These are phyloP conservation scores for Dolichallabes microphthalmus DNA, from an alignment of 2,113 vertebrate species.

Conservation along the genomic window DNA sequence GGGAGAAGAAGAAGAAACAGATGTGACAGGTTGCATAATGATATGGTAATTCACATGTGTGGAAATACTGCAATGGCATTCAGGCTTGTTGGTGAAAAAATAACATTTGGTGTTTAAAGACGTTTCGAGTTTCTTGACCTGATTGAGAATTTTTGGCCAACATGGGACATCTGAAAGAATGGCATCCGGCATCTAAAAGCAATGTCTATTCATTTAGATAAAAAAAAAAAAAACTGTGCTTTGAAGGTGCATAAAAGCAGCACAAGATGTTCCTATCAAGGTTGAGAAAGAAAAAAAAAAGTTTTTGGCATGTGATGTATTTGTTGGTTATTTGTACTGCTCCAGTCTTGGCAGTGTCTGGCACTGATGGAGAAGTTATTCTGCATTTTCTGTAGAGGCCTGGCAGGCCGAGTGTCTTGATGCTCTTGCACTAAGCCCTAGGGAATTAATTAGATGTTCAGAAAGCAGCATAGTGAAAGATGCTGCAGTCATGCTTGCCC, in stretches of 20 bases:
- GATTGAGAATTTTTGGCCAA: background rate
- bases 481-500: conserved; percentile 8
- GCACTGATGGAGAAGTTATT: background rate
- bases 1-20: background rate
- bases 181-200: background rate
- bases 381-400: conserved; percentile 6
- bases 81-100: conserved; percentile 7
- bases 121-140: background rate
- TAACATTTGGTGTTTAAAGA: background rate
- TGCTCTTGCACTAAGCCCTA: background rate
- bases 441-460: conserved; percentile 42
- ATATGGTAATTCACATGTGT: conserved; percentile 14
- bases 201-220: background rate
- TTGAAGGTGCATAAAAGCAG: background rate
- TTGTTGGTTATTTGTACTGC: conserved; percentile 3
- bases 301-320: background rate
- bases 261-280: background rate
- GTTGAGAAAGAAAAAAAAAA: background rate
- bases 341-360: background rate
- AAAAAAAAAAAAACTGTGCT: background rate
- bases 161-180: background rate
- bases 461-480: conserved; percentile 10
- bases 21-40: conserved; percentile 30
- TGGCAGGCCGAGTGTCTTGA: conserved; percentile 3
- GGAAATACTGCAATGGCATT: conserved; percentile 5